Percentiles rank a stretch among this genome's conserved stretches.
These are phyloP conservation scores for Serinus canaria DNA, from an alignment of 2,113 vertebrate genomes.

Conservation along the genomic window DNA sequence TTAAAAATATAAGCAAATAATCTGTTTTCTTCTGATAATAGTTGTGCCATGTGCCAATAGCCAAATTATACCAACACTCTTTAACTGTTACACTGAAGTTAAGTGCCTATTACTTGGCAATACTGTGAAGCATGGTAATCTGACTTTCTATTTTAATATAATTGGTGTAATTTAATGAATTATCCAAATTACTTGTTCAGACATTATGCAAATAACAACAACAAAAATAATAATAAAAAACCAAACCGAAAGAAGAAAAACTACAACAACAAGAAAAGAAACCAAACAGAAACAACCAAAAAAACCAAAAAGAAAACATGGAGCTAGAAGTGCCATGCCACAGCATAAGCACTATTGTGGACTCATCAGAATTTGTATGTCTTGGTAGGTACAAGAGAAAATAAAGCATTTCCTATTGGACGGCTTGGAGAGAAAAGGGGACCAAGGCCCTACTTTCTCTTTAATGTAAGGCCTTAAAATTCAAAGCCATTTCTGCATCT, in stretches of 20 bases:
- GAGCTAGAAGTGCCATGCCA: background rate
- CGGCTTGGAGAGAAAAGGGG: background rate
- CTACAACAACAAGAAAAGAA: background rate
- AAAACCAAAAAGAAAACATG: background rate
- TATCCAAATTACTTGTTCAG: background rate
- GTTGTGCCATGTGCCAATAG: background rate
- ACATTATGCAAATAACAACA: background rate
- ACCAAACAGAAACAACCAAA: background rate
- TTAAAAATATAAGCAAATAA: background rate
- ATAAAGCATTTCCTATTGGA: constrained; percentile 1
- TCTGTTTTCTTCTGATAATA: background rate
- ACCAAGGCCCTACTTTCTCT: constrained; percentile 28
- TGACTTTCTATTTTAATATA: background rate
- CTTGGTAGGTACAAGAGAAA: background rate
- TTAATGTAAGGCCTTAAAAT: constrained; percentile 65
- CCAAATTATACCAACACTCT: background rate
- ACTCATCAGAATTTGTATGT: background rate
- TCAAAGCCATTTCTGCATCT: constrained; percentile 65
- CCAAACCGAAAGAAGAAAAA: background rate
- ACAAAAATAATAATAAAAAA: background rate
- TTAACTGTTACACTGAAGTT: background rate
- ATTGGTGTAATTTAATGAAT: background rate
- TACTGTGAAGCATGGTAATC: background rate
- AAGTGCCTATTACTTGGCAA: background rate
- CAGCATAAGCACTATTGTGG: background rate